A percentile compares a stretch with the other conserved stretches of the same genome.
These are phyloP conservation scores for Parnassius orleans DNA, from an alignment of 2,888 invertebrate genomes.

Conservation along the genomic window DNA sequence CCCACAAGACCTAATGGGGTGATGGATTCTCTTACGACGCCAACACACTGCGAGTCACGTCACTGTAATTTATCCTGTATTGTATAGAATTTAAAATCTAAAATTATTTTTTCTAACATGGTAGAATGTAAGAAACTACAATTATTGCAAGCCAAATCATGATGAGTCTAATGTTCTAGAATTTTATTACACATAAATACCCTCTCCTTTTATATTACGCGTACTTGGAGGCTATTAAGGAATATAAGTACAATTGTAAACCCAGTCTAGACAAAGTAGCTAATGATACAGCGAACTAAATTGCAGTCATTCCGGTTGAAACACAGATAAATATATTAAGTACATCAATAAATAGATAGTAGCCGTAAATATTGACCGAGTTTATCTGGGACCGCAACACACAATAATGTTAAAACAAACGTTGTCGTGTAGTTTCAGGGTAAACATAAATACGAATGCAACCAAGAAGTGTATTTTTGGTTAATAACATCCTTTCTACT, in stretches of 20 bases:
- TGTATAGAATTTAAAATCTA: background rate
- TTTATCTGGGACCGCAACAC: slow-evolving; percentile 17
- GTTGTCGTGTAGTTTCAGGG: slow-evolving; percentile 1
- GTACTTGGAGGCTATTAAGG: slow-evolving; percentile 23
- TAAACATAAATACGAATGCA: slow-evolving; percentile 8
- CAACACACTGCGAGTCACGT: no score
- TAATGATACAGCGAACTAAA: slow-evolving; percentile 16
- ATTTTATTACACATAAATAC: slow-evolving; percentile 26
- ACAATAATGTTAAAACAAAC: slow-evolving; percentile 15
- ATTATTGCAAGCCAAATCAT: slow-evolving; percentile 18
- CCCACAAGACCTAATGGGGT: no score
- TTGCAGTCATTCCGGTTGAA: slow-evolving; percentile 23
- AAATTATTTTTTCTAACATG: slow-evolving; percentile 4
- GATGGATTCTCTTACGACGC: no score
- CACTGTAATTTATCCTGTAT: no score
- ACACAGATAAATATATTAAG: slow-evolving; percentile 27
- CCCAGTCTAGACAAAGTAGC: slow-evolving; percentile 24
- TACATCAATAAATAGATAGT: slow-evolving; percentile 22
- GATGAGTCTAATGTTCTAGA: slow-evolving; percentile 19
- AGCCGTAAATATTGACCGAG: slow-evolving; percentile 22
- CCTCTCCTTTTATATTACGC: slow-evolving; percentile 10
- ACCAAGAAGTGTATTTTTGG: background rate
- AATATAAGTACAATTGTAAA: slow-evolving; percentile 25
- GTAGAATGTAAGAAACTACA: slow-evolving; percentile 3
- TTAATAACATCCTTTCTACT: no score